Conservation (phyloP, 1,140 invertebrate genomes). For the Homarus americanus region DNA sequence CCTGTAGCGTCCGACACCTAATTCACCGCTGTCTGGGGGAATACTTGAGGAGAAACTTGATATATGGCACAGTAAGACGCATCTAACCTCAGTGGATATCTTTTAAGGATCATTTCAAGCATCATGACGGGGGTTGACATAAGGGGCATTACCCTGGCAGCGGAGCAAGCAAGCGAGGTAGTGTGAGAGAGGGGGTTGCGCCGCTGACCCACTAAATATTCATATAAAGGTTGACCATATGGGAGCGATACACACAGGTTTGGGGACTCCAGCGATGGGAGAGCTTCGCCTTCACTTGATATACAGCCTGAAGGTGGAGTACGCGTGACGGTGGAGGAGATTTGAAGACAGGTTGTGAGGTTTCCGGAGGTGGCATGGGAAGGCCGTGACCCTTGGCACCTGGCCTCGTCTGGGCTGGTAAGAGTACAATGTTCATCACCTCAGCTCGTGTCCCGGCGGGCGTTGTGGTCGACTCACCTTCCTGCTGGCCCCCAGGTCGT, state of each 20-base stretch:
- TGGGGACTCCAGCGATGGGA: not conserved
- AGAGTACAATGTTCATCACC: not conserved
- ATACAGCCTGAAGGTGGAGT: not conserved
- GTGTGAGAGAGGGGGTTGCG: not conserved
- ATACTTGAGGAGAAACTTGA: not conserved
- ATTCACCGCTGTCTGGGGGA: not conserved
- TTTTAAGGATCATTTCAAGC: too few relatives aligned
- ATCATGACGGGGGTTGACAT: too few relatives aligned
- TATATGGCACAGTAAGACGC: not conserved
- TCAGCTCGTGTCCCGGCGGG: not conserved
- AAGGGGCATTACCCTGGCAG: too few relatives aligned
- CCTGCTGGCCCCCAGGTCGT: not conserved
- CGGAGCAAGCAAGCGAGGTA: not conserved
- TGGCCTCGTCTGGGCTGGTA: not conserved
- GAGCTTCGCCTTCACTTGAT: not conserved
- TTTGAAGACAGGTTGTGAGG: not conserved
- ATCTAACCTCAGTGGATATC: not conserved
- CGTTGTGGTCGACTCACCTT: not conserved
- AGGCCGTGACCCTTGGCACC: not conserved
- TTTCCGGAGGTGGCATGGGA: not conserved
- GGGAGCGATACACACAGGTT: not conserved
- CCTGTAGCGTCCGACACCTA: not conserved
- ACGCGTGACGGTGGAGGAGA: not conserved
- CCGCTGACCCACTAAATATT: slow-evolving; percentile 33
- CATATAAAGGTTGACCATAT: slow-evolving; percentile 44